Base-by-base conservation (phyloP, 2,888 invertebrate genomes). In the Dasypolia templi region DNA sequence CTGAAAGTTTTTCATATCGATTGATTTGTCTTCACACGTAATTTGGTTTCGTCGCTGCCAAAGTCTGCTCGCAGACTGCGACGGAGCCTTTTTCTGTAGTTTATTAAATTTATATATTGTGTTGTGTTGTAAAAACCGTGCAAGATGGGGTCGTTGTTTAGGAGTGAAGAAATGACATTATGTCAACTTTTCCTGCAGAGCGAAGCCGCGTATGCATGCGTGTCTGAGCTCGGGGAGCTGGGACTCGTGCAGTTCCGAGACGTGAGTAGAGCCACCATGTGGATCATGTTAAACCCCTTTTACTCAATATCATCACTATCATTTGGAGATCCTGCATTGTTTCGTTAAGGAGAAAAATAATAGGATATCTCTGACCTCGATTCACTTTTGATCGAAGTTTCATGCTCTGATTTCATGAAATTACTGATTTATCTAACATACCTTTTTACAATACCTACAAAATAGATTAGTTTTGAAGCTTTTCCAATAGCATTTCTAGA, bases 141-240 rank as follows among this genome's bases (percentile, higher is more conserved):
- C 90, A 96, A 94, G 88, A 98, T 98, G 98, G 98, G 98, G 94
- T 98, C 99, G 93, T 97, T 99, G 93, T 99, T 99, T 96, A 97
- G 99, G 89, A 99, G 99, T 97, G 99, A 99, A 95, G 99, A 99
- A 97, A 99, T 99, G 99, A 98, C 99, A 92, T 97, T 99, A 95
- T 99, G 99, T 97, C 99, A 99, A 96, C 98, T 99, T 90, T 99
- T 99, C 96, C 97, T 99, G 86, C 99, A 99, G 95, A 99, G 99
- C 95, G 99, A 99, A 97, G 99, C 99, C 75, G 99, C 99, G 29
- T 99, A 99, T 96, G 98, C 99, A 81, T 99, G 99, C 97, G 99
- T 99, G 86, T 99, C 99, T 49, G 99, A 99, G 94, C 97, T 99
- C 68, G 99, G 99, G 79, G 99, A 99, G 96, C 97, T 99, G 85